Percentiles rank a stretch among this genome's conserved stretches.
Evolutionary conservation across 2,888 invertebrate species (phyloP).

Genomic region (Gymnocheta viridis): DNA sequence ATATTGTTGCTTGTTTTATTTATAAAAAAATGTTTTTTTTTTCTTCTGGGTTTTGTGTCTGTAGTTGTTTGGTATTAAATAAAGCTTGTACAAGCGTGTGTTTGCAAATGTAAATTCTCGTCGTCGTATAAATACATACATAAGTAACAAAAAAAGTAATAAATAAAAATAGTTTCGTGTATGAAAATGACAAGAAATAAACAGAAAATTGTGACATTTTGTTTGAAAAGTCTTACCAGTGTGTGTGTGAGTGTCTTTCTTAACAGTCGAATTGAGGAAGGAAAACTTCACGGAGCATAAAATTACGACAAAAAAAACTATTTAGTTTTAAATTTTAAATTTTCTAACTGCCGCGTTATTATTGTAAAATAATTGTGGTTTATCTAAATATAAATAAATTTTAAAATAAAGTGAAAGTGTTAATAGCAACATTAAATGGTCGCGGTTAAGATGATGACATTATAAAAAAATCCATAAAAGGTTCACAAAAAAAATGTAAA

Average conservation of each 20-base stretch:
- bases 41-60: background rate
- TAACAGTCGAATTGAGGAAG: constrained; percentile 40
- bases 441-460: constrained; percentile 37
- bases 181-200: constrained; percentile 47
- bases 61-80: constrained; percentile 36
- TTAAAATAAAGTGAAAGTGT: constrained; percentile 65
- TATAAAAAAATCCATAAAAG: constrained; percentile 11
- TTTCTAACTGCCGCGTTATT: constrained; percentile 24
- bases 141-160: background rate
- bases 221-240: constrained; percentile 23
- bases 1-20: constrained; percentile 63
- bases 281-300: constrained; percentile 57
- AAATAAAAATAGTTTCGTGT: constrained; percentile 40
- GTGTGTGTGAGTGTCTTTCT: constrained; percentile 17
- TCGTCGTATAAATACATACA: background rate
- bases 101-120: constrained; percentile 3
- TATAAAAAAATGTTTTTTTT: background rate
- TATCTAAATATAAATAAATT: background rate
- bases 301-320: constrained; percentile 41
- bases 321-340: constrained; percentile 10
- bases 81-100: constrained; percentile 12
- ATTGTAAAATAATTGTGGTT: constrained; percentile 40
- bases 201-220: constrained; percentile 60
- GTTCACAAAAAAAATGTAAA: constrained; percentile 6
- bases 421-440: constrained; percentile 31